A percentile compares a stretch with the other conserved stretches of the same genome.
These are phyloP conservation scores for Formica aserva DNA, from an alignment of 2,888 invertebrate genomes.

Conservation along the genomic window DNA sequence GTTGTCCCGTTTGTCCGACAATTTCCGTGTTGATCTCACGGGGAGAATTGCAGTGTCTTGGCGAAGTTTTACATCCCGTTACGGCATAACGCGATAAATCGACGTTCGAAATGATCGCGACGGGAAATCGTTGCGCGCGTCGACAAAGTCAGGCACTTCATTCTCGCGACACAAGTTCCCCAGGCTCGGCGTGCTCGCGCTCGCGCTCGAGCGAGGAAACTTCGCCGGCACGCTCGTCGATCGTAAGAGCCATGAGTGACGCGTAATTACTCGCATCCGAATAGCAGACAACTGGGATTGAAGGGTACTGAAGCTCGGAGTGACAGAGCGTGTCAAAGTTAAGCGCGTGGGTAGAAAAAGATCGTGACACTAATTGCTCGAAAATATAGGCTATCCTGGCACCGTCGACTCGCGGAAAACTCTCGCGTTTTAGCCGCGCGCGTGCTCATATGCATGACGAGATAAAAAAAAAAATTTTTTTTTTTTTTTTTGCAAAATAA, in stretches of 20 bases:
- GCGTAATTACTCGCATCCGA: conserved; percentile 79
- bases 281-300: conserved; percentile 77
- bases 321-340: conserved; percentile 77
- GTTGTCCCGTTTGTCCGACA: background rate
- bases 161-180: conserved; percentile 71
- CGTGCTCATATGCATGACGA: conserved; percentile 28
- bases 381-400: conserved; percentile 70
- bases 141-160: conserved; percentile 53
- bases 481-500: conserved; percentile 14
- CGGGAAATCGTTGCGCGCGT: conserved; percentile 27
- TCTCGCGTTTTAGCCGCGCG: conserved; percentile 50
- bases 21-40: background rate
- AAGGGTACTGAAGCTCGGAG: conserved; percentile 74
- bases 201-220: conserved; percentile 72
- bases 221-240: conserved; percentile 74
- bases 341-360: conserved; percentile 74
- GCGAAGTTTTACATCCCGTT: conserved; percentile 8
- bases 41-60: background rate
- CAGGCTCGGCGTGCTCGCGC: conserved; percentile 40
- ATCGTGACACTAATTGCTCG: conserved; percentile 78
- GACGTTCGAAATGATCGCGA: conserved; percentile 55
- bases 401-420: conserved; percentile 64
- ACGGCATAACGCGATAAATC: conserved; percentile 30
- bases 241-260: conserved; percentile 77
- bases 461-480: background rate